A percentile compares a stretch with the other conserved stretches of the same genome.
Conservation (phyloP, 1,140 invertebrate genomes). For the Propsilocerus akamusi region DNA sequence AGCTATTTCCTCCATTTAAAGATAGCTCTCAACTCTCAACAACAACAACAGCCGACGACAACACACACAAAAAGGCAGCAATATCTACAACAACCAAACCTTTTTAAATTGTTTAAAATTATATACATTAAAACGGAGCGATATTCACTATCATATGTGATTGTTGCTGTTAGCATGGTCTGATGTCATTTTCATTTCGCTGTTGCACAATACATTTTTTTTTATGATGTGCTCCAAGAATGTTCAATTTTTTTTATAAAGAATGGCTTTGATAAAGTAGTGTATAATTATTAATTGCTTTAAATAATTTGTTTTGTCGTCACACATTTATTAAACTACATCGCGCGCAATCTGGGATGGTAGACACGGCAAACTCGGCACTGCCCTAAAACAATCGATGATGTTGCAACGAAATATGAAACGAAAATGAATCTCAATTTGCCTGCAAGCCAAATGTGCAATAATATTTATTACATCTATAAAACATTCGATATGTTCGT, state of each 20-base stretch:
- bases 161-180: not conserved
- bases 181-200: not conserved
- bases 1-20: not conserved
- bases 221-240: not conserved
- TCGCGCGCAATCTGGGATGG: no score
- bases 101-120: constrained; percentile 2
- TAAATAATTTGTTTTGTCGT: constrained; percentile 3
- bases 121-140: constrained; percentile 1
- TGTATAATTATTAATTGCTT: constrained; percentile 1
- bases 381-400: no score
- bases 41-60: no score
- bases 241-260: not conserved
- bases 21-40: not conserved
- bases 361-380: no score
- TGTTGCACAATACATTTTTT: constrained; percentile 1
- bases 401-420: no score
- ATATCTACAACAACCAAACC: not conserved
- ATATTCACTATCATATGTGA: not conserved
- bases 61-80: not conserved
- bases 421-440: not conserved
- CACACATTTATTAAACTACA: constrained; percentile 2
- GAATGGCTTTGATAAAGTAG: not conserved
- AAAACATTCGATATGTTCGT: constrained; percentile 3
- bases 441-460: not conserved
- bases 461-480: constrained; percentile 3